phyloP scores from a whole-genome alignment of 2,797 vertebrate species.

The Chromobotia macracanthus region DNA sequence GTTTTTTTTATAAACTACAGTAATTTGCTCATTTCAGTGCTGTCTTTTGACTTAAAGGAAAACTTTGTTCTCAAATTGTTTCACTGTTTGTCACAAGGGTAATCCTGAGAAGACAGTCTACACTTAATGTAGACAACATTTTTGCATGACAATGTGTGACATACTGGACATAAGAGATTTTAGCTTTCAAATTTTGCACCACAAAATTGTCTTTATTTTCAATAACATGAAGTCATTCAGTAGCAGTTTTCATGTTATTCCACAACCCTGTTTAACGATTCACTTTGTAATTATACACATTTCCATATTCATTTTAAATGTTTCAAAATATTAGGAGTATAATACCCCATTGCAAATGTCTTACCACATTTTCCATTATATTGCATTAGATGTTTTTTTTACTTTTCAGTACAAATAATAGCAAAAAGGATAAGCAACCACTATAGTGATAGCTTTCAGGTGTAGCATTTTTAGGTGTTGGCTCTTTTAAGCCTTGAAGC shows the following conservation, averaged over 20 bases:
- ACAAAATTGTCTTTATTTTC: background rate
- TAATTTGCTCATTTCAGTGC: background rate
- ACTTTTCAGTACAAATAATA: conserved; percentile 22
- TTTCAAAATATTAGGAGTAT: background rate
- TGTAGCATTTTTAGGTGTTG: conserved; percentile 33
- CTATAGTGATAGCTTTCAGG: conserved; percentile 22
- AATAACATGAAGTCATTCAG: conserved; percentile 4
- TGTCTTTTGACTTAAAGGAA: background rate
- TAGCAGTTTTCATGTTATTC: conserved; percentile 3
- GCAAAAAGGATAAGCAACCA: background rate
- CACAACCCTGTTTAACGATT: conserved; percentile 19
- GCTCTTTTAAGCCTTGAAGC: conserved; percentile 21
- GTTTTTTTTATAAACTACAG: background rate
- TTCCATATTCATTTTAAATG: background rate
- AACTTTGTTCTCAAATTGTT: background rate
- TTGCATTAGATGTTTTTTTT: conserved; percentile 17
- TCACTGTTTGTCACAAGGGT: background rate
- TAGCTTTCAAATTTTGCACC: background rate
- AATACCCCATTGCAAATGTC: background rate
- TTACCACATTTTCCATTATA: background rate
- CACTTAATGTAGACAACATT: conserved; percentile 8
- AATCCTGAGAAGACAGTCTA: conserved; percentile 25
- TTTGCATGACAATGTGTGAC: conserved; percentile 27
- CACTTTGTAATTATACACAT: conserved; percentile 13
- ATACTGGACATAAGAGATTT: conserved; percentile 11